phyloP scores from a whole-genome alignment of 1,140 invertebrate genomes.

The Conus ventricosus region DNA sequence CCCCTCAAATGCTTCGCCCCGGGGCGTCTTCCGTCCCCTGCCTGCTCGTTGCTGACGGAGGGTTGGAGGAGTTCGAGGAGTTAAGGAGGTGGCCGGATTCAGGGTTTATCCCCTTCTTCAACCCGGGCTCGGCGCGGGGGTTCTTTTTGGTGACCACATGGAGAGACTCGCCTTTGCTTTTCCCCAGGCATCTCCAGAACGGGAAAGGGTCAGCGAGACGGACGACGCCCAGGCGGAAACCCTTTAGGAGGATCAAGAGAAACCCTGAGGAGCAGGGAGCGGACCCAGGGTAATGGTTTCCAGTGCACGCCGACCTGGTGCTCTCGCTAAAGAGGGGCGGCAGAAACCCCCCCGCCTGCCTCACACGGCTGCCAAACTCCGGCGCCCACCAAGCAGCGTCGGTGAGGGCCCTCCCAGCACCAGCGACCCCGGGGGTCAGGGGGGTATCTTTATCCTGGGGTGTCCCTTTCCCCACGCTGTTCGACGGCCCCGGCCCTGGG shows the following conservation, averaged over 20 bases:
- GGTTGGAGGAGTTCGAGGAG: constrained; percentile 69
- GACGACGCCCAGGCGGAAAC: neutral
- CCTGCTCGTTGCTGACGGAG: constrained; percentile 76
- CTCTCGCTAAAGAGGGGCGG: neutral
- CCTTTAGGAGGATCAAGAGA: too few species aligned
- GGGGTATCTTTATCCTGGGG: constrained; percentile 51
- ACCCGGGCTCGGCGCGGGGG: constrained; percentile 72
- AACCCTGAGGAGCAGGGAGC: too few species aligned
- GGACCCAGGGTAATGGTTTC: too few species aligned
- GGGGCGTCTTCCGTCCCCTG: constrained; percentile 77
- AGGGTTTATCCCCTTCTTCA: constrained; percentile 10
- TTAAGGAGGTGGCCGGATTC: constrained; percentile 9
- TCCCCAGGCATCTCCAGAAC: neutral
- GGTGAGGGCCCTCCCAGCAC: neutral
- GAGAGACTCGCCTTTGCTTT: constrained; percentile 24
- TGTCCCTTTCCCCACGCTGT: constrained; percentile 60
- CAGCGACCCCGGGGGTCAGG: constrained; percentile 43
- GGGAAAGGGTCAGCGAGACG: too few species aligned
- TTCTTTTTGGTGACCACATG: constrained; percentile 75
- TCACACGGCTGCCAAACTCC: neutral
- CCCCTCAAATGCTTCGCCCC: constrained; percentile 75
- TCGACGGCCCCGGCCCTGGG: constrained; percentile 59
- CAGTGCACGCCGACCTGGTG: neutral
- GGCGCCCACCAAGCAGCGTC: neutral
- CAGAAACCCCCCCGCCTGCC: neutral